These are phyloP conservation scores for Tolmerus cingulatus DNA, from an alignment of 2,888 invertebrate species.

Conservation along the genomic window DNA sequence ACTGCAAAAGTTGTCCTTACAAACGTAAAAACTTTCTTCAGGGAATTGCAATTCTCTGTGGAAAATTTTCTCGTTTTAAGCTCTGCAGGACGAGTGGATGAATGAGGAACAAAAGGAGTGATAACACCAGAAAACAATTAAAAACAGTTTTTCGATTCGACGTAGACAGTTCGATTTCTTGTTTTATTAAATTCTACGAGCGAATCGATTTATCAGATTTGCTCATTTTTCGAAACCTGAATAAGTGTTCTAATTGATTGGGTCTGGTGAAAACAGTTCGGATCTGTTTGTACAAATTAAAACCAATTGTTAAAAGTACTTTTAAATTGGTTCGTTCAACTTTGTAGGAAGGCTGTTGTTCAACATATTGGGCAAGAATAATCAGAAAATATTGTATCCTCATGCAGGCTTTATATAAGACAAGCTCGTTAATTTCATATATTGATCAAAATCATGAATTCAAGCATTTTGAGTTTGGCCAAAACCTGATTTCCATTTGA, in stretches of 20 bases:
- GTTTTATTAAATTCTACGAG: not conserved
- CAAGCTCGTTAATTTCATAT: no score
- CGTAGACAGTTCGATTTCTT: slow-evolving; percentile 16
- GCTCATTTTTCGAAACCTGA: not conserved
- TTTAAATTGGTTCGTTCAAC: not conserved
- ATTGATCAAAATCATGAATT: no score
- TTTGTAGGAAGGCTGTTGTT: not conserved
- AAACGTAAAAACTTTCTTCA: not conserved
- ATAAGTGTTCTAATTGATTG: not conserved
- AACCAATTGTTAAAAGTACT: not conserved
- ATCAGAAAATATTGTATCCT: not conserved
- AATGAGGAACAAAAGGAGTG: not conserved
- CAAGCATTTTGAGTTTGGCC: not conserved
- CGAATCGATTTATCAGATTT: not conserved
- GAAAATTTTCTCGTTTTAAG: not conserved
- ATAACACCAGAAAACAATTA: slow-evolving; percentile 19
- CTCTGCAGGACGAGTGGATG: not conserved
- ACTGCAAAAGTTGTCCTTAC: not conserved
- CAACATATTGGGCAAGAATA: not conserved
- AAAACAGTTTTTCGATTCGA: not conserved
- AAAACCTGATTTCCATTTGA: no score
- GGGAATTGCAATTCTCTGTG: slow-evolving; percentile 17
- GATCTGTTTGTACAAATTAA: not conserved
- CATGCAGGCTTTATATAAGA: not conserved
- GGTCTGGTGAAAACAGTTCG: not conserved